phyloP scores from a whole-genome alignment of 2,888 invertebrate species.

The Apodemia hepburni region DNA sequence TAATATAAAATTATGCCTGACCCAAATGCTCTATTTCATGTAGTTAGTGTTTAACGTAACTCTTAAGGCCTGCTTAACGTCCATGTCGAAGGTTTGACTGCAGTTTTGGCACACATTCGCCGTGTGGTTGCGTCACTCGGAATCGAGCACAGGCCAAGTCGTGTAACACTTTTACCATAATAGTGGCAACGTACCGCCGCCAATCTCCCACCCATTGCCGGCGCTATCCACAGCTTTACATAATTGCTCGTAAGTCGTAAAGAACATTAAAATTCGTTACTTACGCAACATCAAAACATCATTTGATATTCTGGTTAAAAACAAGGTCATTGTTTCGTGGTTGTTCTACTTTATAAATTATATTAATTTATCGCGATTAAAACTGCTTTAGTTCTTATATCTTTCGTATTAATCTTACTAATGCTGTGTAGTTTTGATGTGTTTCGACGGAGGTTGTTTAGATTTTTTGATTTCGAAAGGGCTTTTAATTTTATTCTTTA shows the following conservation, averaged over 20 bases:
- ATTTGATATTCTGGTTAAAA: conserved; percentile 57
- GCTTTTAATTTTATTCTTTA: not conserved
- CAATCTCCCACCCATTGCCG: conserved; percentile 36
- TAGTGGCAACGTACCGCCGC: conserved; percentile 34
- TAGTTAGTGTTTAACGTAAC: conserved; percentile 32
- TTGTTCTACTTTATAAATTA: conserved; percentile 35
- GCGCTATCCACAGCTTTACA: conserved; percentile 66
- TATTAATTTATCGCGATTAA: conserved; percentile 27
- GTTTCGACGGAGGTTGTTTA: not conserved
- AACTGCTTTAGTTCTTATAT: conserved; percentile 24
- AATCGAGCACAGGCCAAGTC: conserved; percentile 55
- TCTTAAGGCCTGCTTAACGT: conserved; percentile 34
- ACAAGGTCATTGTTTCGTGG: conserved; percentile 50
- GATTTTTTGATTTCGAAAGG: conserved; percentile 1
- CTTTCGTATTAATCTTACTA: conserved; percentile 20
- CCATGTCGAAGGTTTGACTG: conserved; percentile 57
- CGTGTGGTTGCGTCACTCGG: conserved; percentile 57
- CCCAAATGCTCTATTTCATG: conserved; percentile 17
- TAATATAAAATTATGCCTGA: conserved; percentile 19
- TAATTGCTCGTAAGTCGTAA: conserved; percentile 61
- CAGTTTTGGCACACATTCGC: conserved; percentile 77
- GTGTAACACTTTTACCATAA: conserved; percentile 76
- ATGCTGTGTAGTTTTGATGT: not conserved
- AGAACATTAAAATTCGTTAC: conserved; percentile 61
- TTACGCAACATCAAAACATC: conserved; percentile 67